Conservation (phyloP, 2,113 vertebrate species). For the Hemiscyllium ocellatum region DNA sequence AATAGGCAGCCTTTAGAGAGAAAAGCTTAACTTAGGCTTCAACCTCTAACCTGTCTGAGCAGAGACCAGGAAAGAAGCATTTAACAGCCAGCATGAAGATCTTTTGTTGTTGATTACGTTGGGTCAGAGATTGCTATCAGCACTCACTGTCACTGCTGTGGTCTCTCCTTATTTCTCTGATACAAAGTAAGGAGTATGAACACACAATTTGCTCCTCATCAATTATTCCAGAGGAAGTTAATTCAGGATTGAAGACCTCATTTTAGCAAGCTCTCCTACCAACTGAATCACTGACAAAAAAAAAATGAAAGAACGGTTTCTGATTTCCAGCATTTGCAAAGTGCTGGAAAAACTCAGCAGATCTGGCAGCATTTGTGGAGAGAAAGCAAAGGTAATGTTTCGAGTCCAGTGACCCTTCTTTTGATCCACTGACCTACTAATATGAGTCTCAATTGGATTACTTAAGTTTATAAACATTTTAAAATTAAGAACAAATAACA, state of each 20-base stretch:
- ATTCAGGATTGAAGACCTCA: neutral
- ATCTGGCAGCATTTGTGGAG: too few species aligned
- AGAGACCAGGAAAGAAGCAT: neutral
- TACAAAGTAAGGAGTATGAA: neutral
- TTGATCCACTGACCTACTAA: neutral
- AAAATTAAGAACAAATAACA: neutral
- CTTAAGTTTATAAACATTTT: neutral
- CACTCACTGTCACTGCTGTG: neutral
- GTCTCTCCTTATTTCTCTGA: neutral
- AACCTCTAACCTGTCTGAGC: neutral
- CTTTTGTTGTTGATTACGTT: neutral
- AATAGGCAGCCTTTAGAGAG: neutral
- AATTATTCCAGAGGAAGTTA: neutral
- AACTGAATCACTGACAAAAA: neutral
- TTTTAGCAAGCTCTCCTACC: neutral
- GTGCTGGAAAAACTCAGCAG: too few species aligned
- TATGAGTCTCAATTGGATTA: neutral
- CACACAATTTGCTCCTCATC: neutral
- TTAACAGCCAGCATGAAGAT: neutral
- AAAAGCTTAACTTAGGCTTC: neutral
- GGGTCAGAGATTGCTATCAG: neutral
- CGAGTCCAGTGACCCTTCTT: too few species aligned
- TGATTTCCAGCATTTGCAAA: too few species aligned
- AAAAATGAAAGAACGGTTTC: too few species aligned
- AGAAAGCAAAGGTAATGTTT: too few species aligned